Evolutionary conservation across 2,888 invertebrate species (phyloP), one percentile per base, ranked within the genome.

Genomic region (Listrodromus nycthemerus): DNA sequence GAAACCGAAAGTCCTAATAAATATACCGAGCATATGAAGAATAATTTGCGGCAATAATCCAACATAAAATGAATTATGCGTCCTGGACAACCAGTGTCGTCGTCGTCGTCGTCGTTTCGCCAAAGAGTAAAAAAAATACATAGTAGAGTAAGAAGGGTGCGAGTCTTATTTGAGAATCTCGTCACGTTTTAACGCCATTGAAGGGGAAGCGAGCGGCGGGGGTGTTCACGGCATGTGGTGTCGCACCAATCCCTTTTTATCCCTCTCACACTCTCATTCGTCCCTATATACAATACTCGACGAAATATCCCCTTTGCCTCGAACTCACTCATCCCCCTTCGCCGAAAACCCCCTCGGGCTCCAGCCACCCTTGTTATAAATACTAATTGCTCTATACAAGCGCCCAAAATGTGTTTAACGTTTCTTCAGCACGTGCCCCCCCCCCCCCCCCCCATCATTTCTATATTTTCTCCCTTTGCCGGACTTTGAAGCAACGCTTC

Each of bases 351-450:
- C 78, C 70, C 50, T 75, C 87, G 80, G 88, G 85, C 88, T 84
- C 88, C 85, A 3, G 84, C 87, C 80, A 84, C 89, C 89, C 89
- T 90, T 89, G 89, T 91, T 91, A 90, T 90, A 91, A 91, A 91
- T 91, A 91, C 91, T 91, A 92, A 92, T 91, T 91, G 90, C 91
- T 90, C 90, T 86, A 89, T 91, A 91, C 90, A 91, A 91, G 89
- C 90, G 89, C 83, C 89, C 87, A 85, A 89, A 91, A 90, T 89
- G 88, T 91, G 87, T 89, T 91, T 89, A 92, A 91, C 89, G 89
- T 90, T 85, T 88, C 87, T 89, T 86, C 85, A 87, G 84, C 88
- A 87, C 88, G 86, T 87, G 85, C 80, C 83, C n/a, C n/a, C n/a
- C n/a, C n/a, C n/a, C n/a, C n/a, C n/a, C n/a, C 67, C 55, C 21